Evolutionary conservation across 1,140 invertebrate genomes (phyloP).

Genomic region (Muscidifurax raptorellus): DNA sequence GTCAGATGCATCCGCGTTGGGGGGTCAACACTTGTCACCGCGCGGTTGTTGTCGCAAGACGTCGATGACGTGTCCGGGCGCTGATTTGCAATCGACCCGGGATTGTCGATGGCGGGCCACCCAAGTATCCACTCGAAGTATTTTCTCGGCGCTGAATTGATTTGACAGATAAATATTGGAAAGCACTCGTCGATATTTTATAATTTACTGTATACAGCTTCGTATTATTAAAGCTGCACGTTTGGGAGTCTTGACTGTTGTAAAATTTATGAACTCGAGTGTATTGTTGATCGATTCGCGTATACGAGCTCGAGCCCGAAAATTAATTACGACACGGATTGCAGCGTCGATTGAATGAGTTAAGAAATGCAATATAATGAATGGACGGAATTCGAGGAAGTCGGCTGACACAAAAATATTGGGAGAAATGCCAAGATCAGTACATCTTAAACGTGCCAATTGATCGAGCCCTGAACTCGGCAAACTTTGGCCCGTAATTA

Average conservation of each 20-base stretch:
- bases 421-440: conserved; percentile 30
- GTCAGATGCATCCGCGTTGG: neutral
- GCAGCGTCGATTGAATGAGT: neutral
- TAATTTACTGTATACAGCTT: neutral
- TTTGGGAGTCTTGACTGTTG: no score
- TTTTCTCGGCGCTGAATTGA: neutral
- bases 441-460: conserved; percentile 60
- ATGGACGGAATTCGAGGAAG: conserved; percentile 22
- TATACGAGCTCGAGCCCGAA: no score
- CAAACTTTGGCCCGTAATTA: conserved; percentile 39
- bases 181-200: neutral
- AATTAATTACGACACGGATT: neutral
- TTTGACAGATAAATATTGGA: neutral
- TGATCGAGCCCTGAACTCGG: conserved; percentile 55
- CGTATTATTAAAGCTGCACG: no score
- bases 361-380: neutral
- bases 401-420: conserved; percentile 23
- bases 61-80: neutral
- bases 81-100: neutral
- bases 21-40: conserved; percentile 18
- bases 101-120: neutral
- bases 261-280: no score
- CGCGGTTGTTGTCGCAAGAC: neutral
- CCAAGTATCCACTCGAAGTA: neutral
- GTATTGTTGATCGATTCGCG: no score